Percentiles rank a stretch among this genome's conserved stretches.
These are phyloP conservation scores for Cotesia chilonis DNA, from an alignment of 1,140 invertebrate species.

Conservation along the genomic window DNA sequence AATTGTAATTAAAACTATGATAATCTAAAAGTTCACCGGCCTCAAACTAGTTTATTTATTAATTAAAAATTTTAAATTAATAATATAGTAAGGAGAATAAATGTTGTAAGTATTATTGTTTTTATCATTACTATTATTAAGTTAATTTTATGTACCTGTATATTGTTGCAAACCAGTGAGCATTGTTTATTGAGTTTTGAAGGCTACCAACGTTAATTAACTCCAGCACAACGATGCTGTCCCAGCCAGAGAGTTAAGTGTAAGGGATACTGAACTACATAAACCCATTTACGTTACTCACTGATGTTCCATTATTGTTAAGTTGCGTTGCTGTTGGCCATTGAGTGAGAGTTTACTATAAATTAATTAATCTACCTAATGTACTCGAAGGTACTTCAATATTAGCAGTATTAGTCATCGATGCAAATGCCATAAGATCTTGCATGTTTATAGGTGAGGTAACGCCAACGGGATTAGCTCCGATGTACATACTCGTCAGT, in stretches of 20 bases:
- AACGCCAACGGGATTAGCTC: conserved; percentile 64
- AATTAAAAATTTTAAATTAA: too few species aligned
- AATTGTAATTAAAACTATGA: too few species aligned
- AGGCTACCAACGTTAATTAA: conserved; percentile 36
- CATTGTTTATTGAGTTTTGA: conserved; percentile 70
- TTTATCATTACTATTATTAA: too few species aligned
- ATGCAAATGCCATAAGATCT: conserved; percentile 88
- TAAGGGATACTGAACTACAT: conserved; percentile 63
- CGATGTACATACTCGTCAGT: conserved; percentile 58
- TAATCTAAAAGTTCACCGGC: too few species aligned
- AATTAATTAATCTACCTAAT: conserved; percentile 67
- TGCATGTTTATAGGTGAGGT: conserved; percentile 86
- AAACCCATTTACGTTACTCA: conserved; percentile 53
- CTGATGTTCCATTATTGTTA: background rate
- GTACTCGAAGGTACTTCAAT: conserved; percentile 68
- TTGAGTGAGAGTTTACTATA: conserved; percentile 66
- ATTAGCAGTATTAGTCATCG: conserved; percentile 75
- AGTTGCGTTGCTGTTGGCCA: conserved; percentile 33
- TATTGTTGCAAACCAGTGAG: conserved; percentile 74
- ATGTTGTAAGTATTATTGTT: too few species aligned
- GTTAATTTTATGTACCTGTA: conserved; percentile 62
- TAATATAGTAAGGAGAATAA: too few species aligned
- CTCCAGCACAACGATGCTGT: conserved; percentile 54
- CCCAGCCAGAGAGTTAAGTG: conserved; percentile 64
- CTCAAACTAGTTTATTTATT: too few species aligned